These are phyloP conservation scores for Rhaphigaster nebulosa DNA, from an alignment of 2,888 invertebrate genomes.

Conservation along the genomic window DNA sequence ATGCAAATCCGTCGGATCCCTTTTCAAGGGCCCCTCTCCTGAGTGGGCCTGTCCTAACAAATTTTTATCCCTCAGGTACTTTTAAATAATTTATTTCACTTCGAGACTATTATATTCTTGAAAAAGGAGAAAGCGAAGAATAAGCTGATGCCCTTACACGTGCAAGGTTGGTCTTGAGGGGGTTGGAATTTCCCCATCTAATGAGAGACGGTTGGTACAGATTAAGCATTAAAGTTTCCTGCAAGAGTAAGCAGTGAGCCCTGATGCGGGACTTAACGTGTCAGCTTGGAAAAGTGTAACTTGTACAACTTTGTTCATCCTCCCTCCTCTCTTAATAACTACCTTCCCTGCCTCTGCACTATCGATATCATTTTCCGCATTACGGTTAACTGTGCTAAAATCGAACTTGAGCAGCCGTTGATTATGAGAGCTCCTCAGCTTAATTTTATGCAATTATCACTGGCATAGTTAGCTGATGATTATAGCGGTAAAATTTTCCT, in stretches of 20 bases:
- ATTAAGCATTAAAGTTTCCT: conserved; percentile 16
- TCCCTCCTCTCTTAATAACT: neutral
- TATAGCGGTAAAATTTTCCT: no score
- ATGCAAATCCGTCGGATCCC: neutral
- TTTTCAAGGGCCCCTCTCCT: no score
- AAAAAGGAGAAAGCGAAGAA: no score
- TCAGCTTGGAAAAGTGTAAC: conserved; percentile 34
- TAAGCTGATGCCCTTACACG: neutral
- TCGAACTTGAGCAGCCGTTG: neutral
- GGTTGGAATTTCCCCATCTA: neutral
- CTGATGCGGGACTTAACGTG: neutral
- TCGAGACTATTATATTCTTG: no score
- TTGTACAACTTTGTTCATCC: conserved; percentile 39
- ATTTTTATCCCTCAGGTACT: neutral
- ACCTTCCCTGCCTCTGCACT: neutral
- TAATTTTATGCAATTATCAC: no score
- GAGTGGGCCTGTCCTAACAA: neutral
- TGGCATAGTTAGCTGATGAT: no score
- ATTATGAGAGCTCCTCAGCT: no score
- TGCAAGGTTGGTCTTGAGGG: neutral
- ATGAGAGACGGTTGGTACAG: neutral
- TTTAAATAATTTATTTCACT: neutral
- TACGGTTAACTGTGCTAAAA: neutral
- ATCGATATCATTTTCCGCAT: neutral
- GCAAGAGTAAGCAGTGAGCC: neutral